Percentiles rank a stretch among this genome's conserved stretches.
These are phyloP conservation scores for Varroa destructor DNA, from an alignment of 1,140 invertebrate genomes.

Conservation along the genomic window DNA sequence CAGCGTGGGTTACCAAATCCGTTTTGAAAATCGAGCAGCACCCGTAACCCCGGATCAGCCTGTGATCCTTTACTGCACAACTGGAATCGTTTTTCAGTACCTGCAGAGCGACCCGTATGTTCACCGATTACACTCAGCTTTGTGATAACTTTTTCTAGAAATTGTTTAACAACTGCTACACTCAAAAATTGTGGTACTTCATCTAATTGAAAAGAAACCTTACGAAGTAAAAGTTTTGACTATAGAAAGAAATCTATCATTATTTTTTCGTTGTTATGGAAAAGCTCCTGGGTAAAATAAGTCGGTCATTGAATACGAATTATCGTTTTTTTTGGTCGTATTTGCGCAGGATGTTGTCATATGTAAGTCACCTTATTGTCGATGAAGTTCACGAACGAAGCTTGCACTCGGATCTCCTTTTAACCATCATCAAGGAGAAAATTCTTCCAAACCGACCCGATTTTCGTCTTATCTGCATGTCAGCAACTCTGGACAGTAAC, in stretches of 20 bases:
- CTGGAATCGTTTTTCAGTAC: constrained; percentile 48
- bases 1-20: constrained; percentile 81
- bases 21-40: constrained; percentile 68
- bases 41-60: constrained; percentile 63
- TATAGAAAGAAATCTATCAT: too few species aligned
- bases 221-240: too few species aligned
- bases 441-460: constrained; percentile 58
- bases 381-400: constrained; percentile 97
- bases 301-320: too few species aligned
- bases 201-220: not conserved
- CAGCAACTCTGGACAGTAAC: constrained; percentile 82
- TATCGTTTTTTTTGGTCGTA: constrained; percentile 52
- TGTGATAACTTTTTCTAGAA: too few species aligned
- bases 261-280: too few species aligned
- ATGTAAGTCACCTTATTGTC: constrained; percentile 77
- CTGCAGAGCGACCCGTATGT: constrained; percentile 7
- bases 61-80: constrained; percentile 79
- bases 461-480: constrained; percentile 85
- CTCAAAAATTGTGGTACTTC: not conserved
- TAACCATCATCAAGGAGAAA: constrained; percentile 84
- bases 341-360: constrained; percentile 70
- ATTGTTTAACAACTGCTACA: too few species aligned
- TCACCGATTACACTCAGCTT: not conserved
- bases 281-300: too few species aligned
- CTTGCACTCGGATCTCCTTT: constrained; percentile 87